Base-by-base conservation (phyloP, 2,797 vertebrate species). In the Silurus aristotelis region DNA sequence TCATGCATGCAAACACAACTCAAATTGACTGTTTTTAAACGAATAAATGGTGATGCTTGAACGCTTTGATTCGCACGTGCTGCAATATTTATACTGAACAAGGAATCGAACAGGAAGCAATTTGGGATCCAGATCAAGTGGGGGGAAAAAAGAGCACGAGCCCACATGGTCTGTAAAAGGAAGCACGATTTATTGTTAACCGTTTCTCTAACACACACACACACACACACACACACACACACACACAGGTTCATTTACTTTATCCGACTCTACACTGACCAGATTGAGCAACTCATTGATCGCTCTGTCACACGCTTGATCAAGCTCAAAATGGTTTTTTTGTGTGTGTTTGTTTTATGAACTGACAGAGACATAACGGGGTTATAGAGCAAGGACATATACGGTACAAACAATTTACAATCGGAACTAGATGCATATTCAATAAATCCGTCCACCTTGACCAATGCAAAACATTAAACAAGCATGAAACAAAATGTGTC, bases 91-190 rank as follows among this genome's bases (percentile, higher is more conserved):
- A 38, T 38, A 38, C 38, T 4, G 38, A 52, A 52, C 48, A 20
- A 22, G 8, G 13, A 7, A 22, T 14, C 71, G 14, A 20, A 46
- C 64, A 66, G 0, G 22, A 27, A 31, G 31, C 17, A 38, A 60
- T 58, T 58, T 58, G 7, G 25, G 55, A 56, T 77, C 31, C 14
- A 60, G n/a, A 71, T 19, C n/a, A 19, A 38, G 38, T 38, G 38
- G 38, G 38, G 38, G 38, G 52, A 64, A 15, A 17, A 22, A 52
- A 7, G 8, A 76, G 75, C 31, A 82, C 17, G 19, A 58, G 80
- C n/a, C 71, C 84, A 88, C 84, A 84, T 87, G 87, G 60, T 66
- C 77, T 80, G 25, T 25, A 86, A 70, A 52, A 82, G 87, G 61
- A 56, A 84, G 55, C 67, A 83, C 61, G 66, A 73, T 83, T 73